These are phyloP conservation scores for Pelusios castaneus DNA, from an alignment of 2,113 vertebrate genomes.

Conservation along the genomic window DNA sequence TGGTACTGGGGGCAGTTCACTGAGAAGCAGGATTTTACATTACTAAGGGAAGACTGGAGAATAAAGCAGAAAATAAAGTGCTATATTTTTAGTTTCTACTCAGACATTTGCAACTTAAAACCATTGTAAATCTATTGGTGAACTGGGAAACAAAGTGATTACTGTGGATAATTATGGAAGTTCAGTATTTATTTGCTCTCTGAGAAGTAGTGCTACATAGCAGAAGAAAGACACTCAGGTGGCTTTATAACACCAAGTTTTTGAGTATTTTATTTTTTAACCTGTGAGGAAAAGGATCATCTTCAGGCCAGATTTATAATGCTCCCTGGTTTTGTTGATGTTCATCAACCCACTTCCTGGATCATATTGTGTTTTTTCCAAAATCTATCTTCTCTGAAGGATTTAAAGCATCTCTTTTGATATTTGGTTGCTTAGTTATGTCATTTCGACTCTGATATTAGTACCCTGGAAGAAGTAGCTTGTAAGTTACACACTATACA, in stretches of 20 bases:
- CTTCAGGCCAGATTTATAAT: neutral
- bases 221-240: neutral
- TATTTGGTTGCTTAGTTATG: neutral
- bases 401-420: neutral
- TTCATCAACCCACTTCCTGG: neutral
- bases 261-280: neutral
- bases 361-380: too few species aligned
- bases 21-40: neutral
- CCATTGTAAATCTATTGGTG: neutral
- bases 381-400: neutral
- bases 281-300: neutral
- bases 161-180: neutral
- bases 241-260: neutral
- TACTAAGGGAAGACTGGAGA: neutral
- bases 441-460: neutral
- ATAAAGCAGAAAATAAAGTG: neutral
- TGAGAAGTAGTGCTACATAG: neutral
- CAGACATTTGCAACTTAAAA: neutral
- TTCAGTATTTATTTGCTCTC: neutral
- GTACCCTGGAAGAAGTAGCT: neutral
- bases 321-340: neutral
- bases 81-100: neutral
- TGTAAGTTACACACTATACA: fast-evolving
- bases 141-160: neutral
- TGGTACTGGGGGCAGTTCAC: neutral